phyloP scores from a whole-genome alignment of 2,113 vertebrate species.

The Loxodonta africana region DNA sequence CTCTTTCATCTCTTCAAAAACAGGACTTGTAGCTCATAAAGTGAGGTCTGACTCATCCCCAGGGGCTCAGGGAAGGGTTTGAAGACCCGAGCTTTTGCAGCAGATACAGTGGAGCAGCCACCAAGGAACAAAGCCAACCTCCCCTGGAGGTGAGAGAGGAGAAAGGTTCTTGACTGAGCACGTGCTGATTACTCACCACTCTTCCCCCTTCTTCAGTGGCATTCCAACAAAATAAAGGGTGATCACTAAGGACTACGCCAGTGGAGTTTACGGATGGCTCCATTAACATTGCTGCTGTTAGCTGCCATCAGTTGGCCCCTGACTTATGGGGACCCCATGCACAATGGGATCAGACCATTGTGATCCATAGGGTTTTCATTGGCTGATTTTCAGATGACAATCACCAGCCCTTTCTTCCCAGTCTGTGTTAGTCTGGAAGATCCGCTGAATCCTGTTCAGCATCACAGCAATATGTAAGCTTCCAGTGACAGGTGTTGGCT shows the following conservation, averaged over 20 bases:
- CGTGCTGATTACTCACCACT: neutral
- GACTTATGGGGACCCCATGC: no score
- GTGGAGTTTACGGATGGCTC: neutral
- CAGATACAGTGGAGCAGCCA: neutral
- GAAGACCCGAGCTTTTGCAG: neutral
- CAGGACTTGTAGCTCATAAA: neutral
- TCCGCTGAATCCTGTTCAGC: no score
- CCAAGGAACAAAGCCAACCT: neutral
- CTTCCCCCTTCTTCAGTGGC: neutral
- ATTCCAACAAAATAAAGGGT: neutral
- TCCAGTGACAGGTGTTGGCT: no score
- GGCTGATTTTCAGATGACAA: no score
- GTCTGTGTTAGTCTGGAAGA: no score
- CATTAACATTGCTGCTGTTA: no score
- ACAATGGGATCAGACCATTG: no score
- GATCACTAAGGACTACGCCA: neutral
- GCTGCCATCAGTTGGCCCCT: no score
- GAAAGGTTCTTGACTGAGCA: neutral
- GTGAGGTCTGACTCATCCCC: neutral
- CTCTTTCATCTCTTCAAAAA: constrained; percentile 25
- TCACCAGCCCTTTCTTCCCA: no score
- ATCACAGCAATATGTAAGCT: no score
- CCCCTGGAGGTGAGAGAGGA: neutral
- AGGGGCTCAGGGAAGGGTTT: neutral
- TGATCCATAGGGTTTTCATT: no score